Evolutionary conservation across 2,113 vertebrate species (phyloP), one percentile per base, ranked within the genome.

Genomic region (Ptilonorhynchus violaceus): DNA sequence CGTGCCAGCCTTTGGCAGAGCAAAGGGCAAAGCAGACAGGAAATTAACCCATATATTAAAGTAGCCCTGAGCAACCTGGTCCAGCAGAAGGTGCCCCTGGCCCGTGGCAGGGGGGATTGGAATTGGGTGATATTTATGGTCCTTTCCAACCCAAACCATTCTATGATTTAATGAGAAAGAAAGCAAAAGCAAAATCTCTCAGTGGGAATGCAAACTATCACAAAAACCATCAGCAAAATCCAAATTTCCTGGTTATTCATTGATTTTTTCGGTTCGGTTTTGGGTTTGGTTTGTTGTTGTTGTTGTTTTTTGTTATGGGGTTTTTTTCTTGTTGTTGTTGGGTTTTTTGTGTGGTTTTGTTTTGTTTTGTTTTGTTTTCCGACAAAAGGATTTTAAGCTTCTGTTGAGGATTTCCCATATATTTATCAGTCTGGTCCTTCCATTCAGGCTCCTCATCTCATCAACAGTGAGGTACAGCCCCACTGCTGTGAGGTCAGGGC

Each of bases 401-500:
- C 58, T 62, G 72, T n/a, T 77, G 72, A 46, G 37, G 9, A 30
- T 46, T 83, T 83, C 31, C 37, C n/a, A 3, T 13, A 1, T 19
- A 23, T 42, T 91, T 37, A 7, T 30, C 39, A 8, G 3, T 1
- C 30, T 62, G 58, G 3, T 35, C 12, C 31, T 41, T 56, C 82
- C 33, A 3, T 7, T 20, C 64, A 82, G 55, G 25, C 19, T 87
- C 13, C 53, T 2, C 30, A 13, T 25, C 74, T 74, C 78, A 9
- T 27, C 47, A 35, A 23, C 55, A 21, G n/a, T 1, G 44, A 67
- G 56, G 46, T 8, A 6, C 2, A 74, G 19, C 47, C 19, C 60
- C 3, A 74, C 15, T 1, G 22, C 50, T 23, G 37, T 4, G 31
- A 0, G 3, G 33, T 64, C 59, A 16, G 27, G 27, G 20, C 2